Conservation (phyloP, 2,888 invertebrate species). For the Temnothorax ravouxi region DNA sequence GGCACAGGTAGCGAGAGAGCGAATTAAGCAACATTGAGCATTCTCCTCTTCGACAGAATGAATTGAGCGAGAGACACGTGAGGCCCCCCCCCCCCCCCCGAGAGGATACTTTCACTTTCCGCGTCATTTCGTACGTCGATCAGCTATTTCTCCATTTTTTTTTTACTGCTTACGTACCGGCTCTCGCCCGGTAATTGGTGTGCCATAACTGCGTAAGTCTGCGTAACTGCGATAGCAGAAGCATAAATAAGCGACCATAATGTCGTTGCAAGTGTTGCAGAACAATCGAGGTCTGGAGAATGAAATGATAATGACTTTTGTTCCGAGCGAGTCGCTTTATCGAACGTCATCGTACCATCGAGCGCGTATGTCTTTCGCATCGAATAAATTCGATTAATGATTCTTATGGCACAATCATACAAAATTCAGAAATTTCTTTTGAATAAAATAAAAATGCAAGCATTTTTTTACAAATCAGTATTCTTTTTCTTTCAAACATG, state of each 20-base stretch:
- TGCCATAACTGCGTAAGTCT: neutral
- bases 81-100: neutral
- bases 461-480: neutral
- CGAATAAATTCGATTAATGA: neutral
- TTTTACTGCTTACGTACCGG: neutral
- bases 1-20: slow-evolving; percentile 8
- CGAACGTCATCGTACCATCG: neutral
- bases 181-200: neutral
- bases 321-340: neutral
- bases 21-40: slow-evolving; percentile 21
- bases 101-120: slow-evolving; percentile 26
- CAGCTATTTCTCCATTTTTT: neutral
- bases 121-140: neutral
- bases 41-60: slow-evolving; percentile 28
- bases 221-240: neutral
- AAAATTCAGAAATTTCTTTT: slow-evolving; percentile 7
- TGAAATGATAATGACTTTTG: slow-evolving; percentile 2
- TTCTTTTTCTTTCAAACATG: neutral
- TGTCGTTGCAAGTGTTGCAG: neutral
- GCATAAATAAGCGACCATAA: neutral
- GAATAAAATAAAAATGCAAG: neutral
- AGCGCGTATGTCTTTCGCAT: neutral
- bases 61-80: neutral
- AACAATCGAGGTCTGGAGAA: slow-evolving; percentile 7
- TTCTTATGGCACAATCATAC: neutral